These are phyloP conservation scores for Mechanitis mazaeus DNA, from an alignment of 2,888 invertebrate genomes.

Conservation along the genomic window DNA sequence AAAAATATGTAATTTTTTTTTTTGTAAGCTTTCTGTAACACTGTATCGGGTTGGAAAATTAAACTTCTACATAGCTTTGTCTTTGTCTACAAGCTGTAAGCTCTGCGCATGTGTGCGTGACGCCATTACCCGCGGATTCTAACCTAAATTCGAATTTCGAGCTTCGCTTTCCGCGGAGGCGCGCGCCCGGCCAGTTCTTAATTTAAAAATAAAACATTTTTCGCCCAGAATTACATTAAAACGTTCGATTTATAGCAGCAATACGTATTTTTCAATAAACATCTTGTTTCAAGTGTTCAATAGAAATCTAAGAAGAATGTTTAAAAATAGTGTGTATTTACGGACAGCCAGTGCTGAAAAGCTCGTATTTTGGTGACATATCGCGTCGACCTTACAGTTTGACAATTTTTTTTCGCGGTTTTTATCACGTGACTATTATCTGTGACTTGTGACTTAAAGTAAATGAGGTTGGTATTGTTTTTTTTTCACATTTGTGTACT, in stretches of 20 bases:
- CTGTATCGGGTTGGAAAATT: conserved; percentile 13
- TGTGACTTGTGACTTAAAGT: conserved; percentile 24
- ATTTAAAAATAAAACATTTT: conserved; percentile 65
- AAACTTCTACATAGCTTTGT: conserved; percentile 30
- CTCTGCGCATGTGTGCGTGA: conserved; percentile 65
- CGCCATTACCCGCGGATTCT: conserved; percentile 67
- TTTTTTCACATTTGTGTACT: not conserved
- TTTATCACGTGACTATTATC: conserved; percentile 28
- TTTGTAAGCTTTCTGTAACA: no score
- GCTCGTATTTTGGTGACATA: conserved; percentile 59
- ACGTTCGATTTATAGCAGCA: conserved; percentile 18
- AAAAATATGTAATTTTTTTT: no score
- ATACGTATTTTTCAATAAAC: conserved; percentile 13
- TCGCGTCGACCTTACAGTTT: conserved; percentile 35
- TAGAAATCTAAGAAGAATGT: conserved; percentile 41
- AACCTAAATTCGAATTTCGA: conserved; percentile 73
- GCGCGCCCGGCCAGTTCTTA: conserved; percentile 57
- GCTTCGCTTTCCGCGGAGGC: conserved; percentile 59
- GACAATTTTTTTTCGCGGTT: conserved; percentile 32
- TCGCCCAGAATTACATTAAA: conserved; percentile 33
- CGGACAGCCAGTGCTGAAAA: conserved; percentile 38
- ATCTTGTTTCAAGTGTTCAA: conserved; percentile 16
- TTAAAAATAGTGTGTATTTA: conserved; percentile 51
- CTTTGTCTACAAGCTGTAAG: conserved; percentile 49
- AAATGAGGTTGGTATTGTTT: conserved; percentile 23